Conservation (phyloP, 2,888 invertebrate species). For the Drosophila neutralis region DNA sequence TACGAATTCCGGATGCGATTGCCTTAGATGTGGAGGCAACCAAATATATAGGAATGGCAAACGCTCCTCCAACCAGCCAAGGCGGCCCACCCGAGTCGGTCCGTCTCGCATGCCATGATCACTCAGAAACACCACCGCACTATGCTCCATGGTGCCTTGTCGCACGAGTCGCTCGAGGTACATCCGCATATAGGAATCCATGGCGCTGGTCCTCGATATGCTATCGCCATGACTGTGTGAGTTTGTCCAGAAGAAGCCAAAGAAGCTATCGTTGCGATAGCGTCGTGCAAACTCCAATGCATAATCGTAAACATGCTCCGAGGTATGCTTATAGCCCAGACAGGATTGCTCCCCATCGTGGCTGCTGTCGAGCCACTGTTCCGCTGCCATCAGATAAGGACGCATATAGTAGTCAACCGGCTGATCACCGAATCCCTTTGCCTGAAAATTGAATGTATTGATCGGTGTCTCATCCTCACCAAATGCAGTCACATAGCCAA, state of each 20-base stretch:
- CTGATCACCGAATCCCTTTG: conserved; percentile 88
- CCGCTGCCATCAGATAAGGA: conserved; percentile 89
- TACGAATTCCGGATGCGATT: conserved; percentile 86
- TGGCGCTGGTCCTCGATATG: conserved; percentile 84
- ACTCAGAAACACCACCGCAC: conserved; percentile 89
- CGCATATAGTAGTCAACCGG: conserved; percentile 93
- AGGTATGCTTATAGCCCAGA: conserved; percentile 86
- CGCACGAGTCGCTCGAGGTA: conserved; percentile 87
- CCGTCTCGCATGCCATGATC: conserved; percentile 92
- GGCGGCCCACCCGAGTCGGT: conserved; percentile 86
- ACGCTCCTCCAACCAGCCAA: conserved; percentile 91
- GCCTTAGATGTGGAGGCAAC: conserved; percentile 87
- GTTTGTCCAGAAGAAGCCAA: conserved; percentile 91
- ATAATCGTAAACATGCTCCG: conserved; percentile 88
- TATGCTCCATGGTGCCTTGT: conserved; percentile 86
- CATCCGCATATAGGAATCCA: conserved; percentile 87
- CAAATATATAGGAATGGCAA: conserved; percentile 90
- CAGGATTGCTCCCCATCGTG: conserved; percentile 86
- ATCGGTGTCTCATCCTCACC: conserved; percentile 90
- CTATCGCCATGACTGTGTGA: conserved; percentile 89
- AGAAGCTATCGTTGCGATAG: conserved; percentile 87
- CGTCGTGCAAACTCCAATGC: conserved; percentile 82
- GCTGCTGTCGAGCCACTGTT: conserved; percentile 85
- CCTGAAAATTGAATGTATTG: conserved; percentile 88
- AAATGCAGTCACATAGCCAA: conserved; percentile 90